Base-by-base conservation (phyloP, 2,113 vertebrate species). In the Halcyon malimbica region DNA sequence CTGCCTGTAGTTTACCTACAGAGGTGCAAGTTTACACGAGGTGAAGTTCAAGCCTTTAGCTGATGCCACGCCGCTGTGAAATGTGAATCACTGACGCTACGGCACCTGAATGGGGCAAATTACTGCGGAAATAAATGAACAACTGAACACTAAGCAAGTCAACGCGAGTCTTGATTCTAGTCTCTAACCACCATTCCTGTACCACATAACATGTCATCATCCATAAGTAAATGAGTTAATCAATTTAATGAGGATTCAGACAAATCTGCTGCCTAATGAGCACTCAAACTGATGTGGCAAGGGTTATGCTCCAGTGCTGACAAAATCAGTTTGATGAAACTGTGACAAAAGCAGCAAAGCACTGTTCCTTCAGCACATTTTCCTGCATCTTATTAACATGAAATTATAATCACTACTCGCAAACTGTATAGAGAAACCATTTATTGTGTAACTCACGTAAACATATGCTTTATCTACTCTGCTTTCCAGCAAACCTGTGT, bases 201-300 rank as follows among this genome's bases (percentile, higher is more conserved):
- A 98, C 97, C 97, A 73, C 94, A 97, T 96, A 97, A 97, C 96
- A 98, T 98, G 98, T 98, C 99, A 99, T 68, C 97, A 95, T 89
- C 97, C 98, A 97, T 98, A 98, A 98, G 97, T 97, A 98, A 99
- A 99, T 98, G 98, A 99, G 98, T 98, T 99, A 97, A 99, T 99
- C 98, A 98, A 98, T 97, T 98, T 99, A 99, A 99, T 98, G 98
- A 99, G 98, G 97, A 98, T 98, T 97, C 92, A 97, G 96, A 96
- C 95, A 98, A 98, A 97, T 98, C 65, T 93, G 78, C 92, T 98
- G 97, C 92, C 97, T 98, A 98, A 98, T 98, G 98, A 98, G 97
- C 97, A 97, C 95, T 97, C 97, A 94, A 79, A 97, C 95, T 97
- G 96, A 97, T 92, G 94, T 98, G 97, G 97, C 97, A 98, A 98